phyloP scores from a whole-genome alignment of 2,113 vertebrate species.

The Dasyprocta punctata region DNA sequence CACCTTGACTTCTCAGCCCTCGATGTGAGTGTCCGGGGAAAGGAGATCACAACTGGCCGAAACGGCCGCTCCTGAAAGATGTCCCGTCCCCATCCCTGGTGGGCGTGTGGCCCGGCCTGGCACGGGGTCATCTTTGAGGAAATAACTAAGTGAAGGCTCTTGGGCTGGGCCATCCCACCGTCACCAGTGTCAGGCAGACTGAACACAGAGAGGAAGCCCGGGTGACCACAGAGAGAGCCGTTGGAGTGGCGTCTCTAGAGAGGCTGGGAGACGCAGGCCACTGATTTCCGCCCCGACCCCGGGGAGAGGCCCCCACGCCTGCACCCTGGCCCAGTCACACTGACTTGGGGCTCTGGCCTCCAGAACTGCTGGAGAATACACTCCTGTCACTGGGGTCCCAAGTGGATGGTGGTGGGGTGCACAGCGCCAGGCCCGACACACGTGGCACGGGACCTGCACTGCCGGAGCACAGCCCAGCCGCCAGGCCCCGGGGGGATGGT shows the following conservation, averaged over 20 bases:
- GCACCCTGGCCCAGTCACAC: not conserved
- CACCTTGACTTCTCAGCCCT: slow-evolving; percentile 6
- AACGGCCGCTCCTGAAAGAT: not conserved
- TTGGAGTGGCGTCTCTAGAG: not conserved
- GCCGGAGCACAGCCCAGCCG: not conserved
- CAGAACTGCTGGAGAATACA: not conserved
- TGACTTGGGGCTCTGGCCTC: not conserved
- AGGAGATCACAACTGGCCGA: not conserved
- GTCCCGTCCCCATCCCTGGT: too few relatives aligned
- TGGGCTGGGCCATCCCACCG: not conserved
- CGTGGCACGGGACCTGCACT: not conserved
- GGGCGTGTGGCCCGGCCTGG: too few relatives aligned
- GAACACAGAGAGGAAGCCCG: not conserved
- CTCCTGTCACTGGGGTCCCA: not conserved
- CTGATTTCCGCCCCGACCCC: not conserved
- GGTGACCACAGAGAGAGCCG: not conserved
- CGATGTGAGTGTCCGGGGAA: slow-evolving; percentile 25
- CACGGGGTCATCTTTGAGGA: not conserved
- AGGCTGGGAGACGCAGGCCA: too few relatives aligned
- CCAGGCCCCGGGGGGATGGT: too few relatives aligned
- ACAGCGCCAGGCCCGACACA: not conserved
- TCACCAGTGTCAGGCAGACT: not conserved
- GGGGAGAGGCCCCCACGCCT: not conserved
- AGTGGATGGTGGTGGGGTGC: fast-evolving
- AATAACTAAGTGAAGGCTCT: not conserved